Evolutionary conservation across 2,888 invertebrate genomes (phyloP), one percentile per base, ranked within the genome.

Genomic region (Heteromurus nitidus): DNA sequence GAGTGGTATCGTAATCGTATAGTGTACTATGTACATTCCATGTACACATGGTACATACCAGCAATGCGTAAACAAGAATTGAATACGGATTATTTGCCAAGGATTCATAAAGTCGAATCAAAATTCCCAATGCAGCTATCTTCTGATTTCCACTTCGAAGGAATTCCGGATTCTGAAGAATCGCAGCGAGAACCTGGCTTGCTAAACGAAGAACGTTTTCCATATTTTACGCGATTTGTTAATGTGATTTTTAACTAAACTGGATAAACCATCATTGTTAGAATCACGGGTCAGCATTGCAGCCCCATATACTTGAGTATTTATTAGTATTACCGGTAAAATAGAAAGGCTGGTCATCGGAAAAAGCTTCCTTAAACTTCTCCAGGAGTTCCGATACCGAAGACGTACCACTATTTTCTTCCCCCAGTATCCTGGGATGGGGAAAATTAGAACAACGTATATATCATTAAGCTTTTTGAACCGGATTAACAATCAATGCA

Each of bases 101-200:
- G 1, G 92, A 90, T 86, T 94, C 92, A 88, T 94, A 94, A 88
- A 95, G 90, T 88, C 95, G 94, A 89, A 92, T 92, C 11, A 95
- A 89, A 58, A 95, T 88, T 64, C 92, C 92, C 26, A 94, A 91
- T 28, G 93, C 93, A 36, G 92, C 92, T 83, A 95, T 89, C 85
- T 93, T 91, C 88, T 95, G 94, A 80, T 92, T 91, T 58, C 92
- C 91, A 84, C 92, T 92, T 1, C 92, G 91, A 44, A 94, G 88
- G n/a, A 95, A 89, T 88, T 94, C 94, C 82, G 92, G 91, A 88
- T 95, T 93, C 87, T 93, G 92, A 16, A 95, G 89, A 55, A 95
- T 88, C 86, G 93, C 89, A 13, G 92, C 90, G 55, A 93, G 88
- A 3, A 92, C 91, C 85, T 91, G 91, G 64, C 93, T 93, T 77